Base-by-base conservation (phyloP, 2,113 vertebrate genomes). In the Onychostruthus taczanowskii region DNA sequence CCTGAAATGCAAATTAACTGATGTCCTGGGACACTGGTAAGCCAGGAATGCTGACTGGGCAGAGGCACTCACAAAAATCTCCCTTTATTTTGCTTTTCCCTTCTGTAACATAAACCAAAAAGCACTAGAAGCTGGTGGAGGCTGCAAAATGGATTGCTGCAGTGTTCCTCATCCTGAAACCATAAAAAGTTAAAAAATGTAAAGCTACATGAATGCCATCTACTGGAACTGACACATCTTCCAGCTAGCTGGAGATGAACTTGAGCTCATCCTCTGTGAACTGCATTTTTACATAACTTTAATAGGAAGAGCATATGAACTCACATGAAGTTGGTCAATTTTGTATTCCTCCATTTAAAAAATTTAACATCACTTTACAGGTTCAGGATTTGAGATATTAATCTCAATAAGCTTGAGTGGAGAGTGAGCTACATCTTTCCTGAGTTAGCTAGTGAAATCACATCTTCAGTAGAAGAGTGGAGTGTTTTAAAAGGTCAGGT, bases 141-240 rank as follows among this genome's bases (percentile, higher is more conserved):
- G 39, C 35, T 88, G 44, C 53, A 77, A 46, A 75, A 76, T 47
- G 72, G 61, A 79, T 16, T 76, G 56, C 53, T 93, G 49, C 46
- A 59, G 47, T 11, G 12, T 27, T 74, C 43, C 47, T 46, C 6
- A 4, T 91, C 41, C 39, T 47, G 62, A 76, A 80, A 62, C 41
- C 20, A 47, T 49, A 66, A 73, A 72, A 93, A 87, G 37, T 81
- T 91, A 6, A 52, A 79, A 93, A 77, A 39, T 64, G 79, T 59
- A 80, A 89, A 97, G 76, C 75, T 92, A 61, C 82, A 91, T 94
- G 84, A 80, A 94, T 82, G 84, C 83, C 83, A 92, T 66, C 93
- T 93, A 23, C 89, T 93, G 83, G 89, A 94, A 94, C 31, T 26
- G 41, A 37, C 41, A 75, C 64, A 85, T 59, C 80, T 83, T 84